phyloP scores from a whole-genome alignment of 1,140 invertebrate genomes.

The Lepidurus arcticus region DNA sequence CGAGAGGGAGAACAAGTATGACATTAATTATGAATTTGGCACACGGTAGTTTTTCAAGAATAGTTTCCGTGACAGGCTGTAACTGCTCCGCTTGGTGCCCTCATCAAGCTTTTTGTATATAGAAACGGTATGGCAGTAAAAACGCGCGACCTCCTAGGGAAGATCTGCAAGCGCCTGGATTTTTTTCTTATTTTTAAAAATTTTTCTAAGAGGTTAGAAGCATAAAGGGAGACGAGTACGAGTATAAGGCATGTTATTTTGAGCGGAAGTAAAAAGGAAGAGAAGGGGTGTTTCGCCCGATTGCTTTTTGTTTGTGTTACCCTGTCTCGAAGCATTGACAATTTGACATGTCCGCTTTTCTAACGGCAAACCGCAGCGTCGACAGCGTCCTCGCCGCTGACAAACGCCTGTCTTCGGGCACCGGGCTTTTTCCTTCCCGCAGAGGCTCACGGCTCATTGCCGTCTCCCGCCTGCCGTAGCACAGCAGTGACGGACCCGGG shows the following conservation, averaged over 20 bases:
- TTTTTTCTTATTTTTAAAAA: neutral
- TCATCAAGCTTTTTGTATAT: neutral
- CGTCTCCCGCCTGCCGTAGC: neutral
- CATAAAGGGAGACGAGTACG: neutral
- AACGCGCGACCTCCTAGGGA: neutral
- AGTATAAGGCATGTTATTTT: neutral
- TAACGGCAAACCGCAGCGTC: neutral
- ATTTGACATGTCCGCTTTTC: neutral
- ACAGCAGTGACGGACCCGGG: neutral
- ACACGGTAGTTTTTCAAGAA: neutral
- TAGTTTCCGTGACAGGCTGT: neutral
- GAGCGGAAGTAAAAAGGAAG: neutral
- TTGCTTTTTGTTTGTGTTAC: constrained; percentile 8
- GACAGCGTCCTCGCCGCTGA: neutral
- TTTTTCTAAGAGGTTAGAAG: neutral
- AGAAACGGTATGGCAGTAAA: constrained; percentile 11
- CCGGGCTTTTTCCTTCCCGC: neutral
- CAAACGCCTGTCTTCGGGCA: constrained; percentile 14
- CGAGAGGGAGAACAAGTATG: neutral
- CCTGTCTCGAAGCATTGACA: neutral
- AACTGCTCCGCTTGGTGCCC: neutral
- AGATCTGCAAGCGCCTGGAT: neutral
- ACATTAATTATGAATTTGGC: constrained; percentile 19
- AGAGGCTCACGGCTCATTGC: neutral
- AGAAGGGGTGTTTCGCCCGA: constrained; percentile 17